These are phyloP conservation scores for Drosophila burlai DNA, from an alignment of 1,140 invertebrate genomes.

Conservation along the genomic window DNA sequence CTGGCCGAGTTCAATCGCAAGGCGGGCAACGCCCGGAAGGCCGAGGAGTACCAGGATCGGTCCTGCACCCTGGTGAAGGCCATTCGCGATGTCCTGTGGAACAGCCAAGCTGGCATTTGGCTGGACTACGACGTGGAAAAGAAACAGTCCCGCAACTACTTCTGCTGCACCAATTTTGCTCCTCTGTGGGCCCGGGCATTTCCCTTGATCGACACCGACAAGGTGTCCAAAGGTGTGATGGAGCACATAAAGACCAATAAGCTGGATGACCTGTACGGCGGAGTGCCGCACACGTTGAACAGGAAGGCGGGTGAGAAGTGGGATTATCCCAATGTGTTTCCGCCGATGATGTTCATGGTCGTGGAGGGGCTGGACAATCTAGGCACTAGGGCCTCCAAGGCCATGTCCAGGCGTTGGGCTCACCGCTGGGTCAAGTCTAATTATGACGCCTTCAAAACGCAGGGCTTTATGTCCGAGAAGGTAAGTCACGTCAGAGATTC, in stretches of 20 bases:
- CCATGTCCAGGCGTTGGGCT: conserved; percentile 90
- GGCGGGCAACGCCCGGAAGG: conserved; percentile 88
- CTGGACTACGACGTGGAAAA: conserved; percentile 93
- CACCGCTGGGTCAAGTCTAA: conserved; percentile 93
- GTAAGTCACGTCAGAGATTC: conserved; percentile 85
- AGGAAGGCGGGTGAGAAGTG: conserved; percentile 94
- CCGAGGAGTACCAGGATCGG: conserved; percentile 87
- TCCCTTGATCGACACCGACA: conserved; percentile 87
- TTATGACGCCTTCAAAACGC: conserved; percentile 91
- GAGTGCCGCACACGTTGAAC: conserved; percentile 92
- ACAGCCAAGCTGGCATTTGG: conserved; percentile 94
- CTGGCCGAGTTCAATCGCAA: conserved; percentile 89
- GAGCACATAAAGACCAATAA: conserved; percentile 91
- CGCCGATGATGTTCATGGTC: conserved; percentile 93
- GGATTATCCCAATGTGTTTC: conserved; percentile 98
- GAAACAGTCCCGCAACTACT: conserved; percentile 91
- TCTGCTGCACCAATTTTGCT: conserved; percentile 93
- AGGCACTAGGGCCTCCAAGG: conserved; percentile 88
- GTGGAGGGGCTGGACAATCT: conserved; percentile 91
- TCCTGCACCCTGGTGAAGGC: conserved; percentile 88
- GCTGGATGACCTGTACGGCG: conserved; percentile 87
- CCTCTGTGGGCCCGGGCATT: conserved; percentile 94
- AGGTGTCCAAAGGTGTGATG: conserved; percentile 89
- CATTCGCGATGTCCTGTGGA: conserved; percentile 90
- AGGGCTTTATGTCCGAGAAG: conserved; percentile 94